Conservation (phyloP, 1,140 invertebrate genomes). For the Lamellibrachia luymesi region DNA sequence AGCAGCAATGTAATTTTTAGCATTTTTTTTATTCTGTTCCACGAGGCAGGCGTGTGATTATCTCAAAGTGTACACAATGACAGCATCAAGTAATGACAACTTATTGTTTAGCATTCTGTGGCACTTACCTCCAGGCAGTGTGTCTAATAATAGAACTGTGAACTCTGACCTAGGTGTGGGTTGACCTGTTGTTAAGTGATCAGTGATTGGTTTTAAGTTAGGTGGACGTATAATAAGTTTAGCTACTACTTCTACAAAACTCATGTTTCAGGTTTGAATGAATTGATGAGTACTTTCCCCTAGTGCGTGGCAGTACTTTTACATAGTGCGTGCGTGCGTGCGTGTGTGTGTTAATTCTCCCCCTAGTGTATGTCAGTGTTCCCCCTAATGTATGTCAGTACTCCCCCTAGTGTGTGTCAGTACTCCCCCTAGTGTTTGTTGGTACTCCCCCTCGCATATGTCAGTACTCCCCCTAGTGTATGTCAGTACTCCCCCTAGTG, state of each 20-base stretch:
- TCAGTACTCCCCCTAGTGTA: background rate
- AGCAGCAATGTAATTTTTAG: background rate
- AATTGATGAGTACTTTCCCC: too few species aligned
- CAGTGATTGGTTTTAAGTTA: background rate
- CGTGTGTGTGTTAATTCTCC: background rate
- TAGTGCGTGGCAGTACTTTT: background rate
- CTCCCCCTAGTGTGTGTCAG: too few species aligned
- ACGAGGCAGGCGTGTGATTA: background rate
- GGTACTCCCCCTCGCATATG: too few species aligned
- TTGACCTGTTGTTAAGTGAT: background rate
- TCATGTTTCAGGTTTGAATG: too few species aligned
- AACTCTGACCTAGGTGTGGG: background rate
- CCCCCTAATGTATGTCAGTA: too few species aligned
- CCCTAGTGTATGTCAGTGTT: background rate
- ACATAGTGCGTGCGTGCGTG: background rate
- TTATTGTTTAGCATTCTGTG: background rate
- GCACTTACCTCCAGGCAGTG: background rate
- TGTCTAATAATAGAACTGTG: background rate
- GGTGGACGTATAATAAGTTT: background rate
- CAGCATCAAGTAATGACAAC: background rate
- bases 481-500: background rate
- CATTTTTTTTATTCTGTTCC: background rate
- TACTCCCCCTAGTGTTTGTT: too few species aligned
- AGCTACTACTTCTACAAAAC: too few species aligned
- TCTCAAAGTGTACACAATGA: background rate